Conservation (phyloP, 2,888 invertebrate species). For the Hedychridium roseum region DNA sequence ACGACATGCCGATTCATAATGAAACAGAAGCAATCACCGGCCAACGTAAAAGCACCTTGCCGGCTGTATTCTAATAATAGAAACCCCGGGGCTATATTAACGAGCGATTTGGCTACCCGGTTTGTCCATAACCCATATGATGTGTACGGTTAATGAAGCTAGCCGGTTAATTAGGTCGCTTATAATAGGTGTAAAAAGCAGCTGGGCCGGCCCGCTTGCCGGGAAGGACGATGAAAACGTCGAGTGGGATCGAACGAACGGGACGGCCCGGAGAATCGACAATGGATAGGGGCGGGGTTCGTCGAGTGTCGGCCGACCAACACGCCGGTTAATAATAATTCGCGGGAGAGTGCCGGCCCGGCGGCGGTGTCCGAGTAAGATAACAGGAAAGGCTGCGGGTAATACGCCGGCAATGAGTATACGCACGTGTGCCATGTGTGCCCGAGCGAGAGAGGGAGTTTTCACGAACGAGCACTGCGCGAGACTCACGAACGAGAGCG, state of each 20-base stretch:
- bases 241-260: constrained; percentile 12
- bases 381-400: constrained; percentile 63
- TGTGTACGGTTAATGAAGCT: too few relatives aligned
- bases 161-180: too few relatives aligned
- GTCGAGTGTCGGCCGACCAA: constrained; percentile 56
- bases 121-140: too few relatives aligned
- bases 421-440: background rate
- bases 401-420: constrained; percentile 37
- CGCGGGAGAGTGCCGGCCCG: constrained; percentile 50
- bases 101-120: too few relatives aligned
- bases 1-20: too few relatives aligned
- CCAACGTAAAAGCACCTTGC: too few relatives aligned
- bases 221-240: constrained; percentile 22
- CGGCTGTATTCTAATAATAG: too few relatives aligned
- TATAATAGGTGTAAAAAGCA: too few relatives aligned
- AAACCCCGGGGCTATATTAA: too few relatives aligned
- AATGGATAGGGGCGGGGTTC: constrained; percentile 5
- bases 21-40: too few relatives aligned
- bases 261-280: constrained; percentile 1
- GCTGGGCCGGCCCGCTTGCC: too few relatives aligned
- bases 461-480: constrained; percentile 1
- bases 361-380: constrained; percentile 61
- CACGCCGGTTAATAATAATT: constrained; percentile 57
- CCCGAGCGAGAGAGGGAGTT: constrained; percentile 7
- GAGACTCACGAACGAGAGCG: constrained; percentile 20